Conservation (phyloP, 2,888 invertebrate genomes). For the Andrena haemorrhoa region DNA sequence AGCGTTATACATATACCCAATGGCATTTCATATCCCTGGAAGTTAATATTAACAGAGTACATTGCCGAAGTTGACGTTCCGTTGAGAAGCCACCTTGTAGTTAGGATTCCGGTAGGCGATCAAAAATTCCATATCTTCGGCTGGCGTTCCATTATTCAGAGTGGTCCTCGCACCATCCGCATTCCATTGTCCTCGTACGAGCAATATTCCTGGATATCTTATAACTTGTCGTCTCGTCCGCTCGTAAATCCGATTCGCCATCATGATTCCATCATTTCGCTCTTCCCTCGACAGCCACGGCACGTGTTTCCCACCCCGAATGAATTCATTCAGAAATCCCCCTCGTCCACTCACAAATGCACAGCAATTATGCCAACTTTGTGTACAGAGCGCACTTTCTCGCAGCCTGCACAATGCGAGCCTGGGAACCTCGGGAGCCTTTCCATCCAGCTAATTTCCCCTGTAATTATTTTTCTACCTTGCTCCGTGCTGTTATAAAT, state of each 20-base stretch:
- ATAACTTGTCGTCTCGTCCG: slow-evolving; percentile 13
- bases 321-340: too few relatives aligned
- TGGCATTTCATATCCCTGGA: background rate
- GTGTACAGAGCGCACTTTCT: too few relatives aligned
- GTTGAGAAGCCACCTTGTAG: background rate
- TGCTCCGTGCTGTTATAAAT: background rate
- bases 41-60: background rate
- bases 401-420: too few relatives aligned
- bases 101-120: background rate
- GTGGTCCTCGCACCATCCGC: background rate
- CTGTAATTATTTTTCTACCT: background rate
- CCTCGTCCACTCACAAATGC: too few relatives aligned
- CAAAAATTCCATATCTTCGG: slow-evolving; percentile 17
- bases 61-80: background rate
- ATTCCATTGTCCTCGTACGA: background rate
- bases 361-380: too few relatives aligned
- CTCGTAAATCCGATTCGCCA: slow-evolving; percentile 11
- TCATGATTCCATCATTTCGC: background rate
- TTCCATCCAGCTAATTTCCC: too few relatives aligned
- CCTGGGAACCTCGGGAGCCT: too few relatives aligned
- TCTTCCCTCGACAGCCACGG: too few relatives aligned
- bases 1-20: too few relatives aligned
- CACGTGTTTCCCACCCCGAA: too few relatives aligned
- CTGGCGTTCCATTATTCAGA: slow-evolving; percentile 6
- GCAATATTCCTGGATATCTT: slow-evolving; percentile 22